phyloP scores from a whole-genome alignment of 1,140 invertebrate genomes.

The Wasmannia auropunctata region DNA sequence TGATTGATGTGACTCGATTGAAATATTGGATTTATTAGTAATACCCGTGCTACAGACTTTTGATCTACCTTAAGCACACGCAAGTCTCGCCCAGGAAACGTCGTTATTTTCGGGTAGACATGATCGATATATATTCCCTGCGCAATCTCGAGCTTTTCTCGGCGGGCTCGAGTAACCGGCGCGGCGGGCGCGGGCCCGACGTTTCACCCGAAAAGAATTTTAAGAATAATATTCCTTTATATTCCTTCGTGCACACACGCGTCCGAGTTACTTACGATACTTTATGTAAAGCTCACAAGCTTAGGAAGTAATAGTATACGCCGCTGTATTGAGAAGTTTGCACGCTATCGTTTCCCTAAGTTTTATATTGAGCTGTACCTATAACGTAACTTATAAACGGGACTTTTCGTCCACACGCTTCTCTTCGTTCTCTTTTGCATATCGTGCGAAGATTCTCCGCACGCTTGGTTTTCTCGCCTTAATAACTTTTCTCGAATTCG shows the following conservation, averaged over 20 bases:
- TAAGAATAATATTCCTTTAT: conserved; percentile 39
- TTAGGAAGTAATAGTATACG: conserved; percentile 14
- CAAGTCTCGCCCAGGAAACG: neutral
- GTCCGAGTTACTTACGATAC: conserved; percentile 22
- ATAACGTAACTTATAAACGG: conserved; percentile 24
- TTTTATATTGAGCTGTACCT: conserved; percentile 2
- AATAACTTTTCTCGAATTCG: neutral
- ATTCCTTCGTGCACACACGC: neutral
- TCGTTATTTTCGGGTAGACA: neutral
- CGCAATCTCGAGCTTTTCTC: neutral
- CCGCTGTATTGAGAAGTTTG: conserved; percentile 19
- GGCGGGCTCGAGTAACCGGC: neutral
- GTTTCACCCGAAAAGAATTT: neutral
- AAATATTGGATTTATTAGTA: conserved; percentile 21
- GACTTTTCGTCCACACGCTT: neutral
- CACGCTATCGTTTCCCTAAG: neutral
- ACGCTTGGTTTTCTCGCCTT: neutral
- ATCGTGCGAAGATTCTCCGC: neutral
- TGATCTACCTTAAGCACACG: neutral
- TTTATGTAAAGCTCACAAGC: conserved; percentile 31
- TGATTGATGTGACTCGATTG: conserved; percentile 46
- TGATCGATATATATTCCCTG: conserved; percentile 7
- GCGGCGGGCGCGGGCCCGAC: neutral
- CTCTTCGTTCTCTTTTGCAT: neutral
- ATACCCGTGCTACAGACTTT: neutral